Evolutionary conservation across 1,140 invertebrate genomes (phyloP), one percentile per base, ranked within the genome.

Genomic region (Andrena cerasifolii): DNA sequence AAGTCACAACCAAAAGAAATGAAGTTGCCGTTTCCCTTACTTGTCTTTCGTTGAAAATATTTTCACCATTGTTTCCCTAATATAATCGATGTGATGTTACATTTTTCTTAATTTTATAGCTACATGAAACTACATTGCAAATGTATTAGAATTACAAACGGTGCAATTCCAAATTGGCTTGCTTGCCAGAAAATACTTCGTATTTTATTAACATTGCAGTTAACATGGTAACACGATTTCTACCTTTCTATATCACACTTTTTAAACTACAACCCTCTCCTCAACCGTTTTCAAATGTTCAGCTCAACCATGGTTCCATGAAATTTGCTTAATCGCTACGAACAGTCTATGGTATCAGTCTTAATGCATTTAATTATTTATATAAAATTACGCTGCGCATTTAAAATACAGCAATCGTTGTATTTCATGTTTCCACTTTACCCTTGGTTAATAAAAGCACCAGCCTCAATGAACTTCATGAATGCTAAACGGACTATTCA

Each of bases 271-370:
- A 54, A 54, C 26, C 10, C 16, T 24, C 16, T n/a, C n/a, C n/a
- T n/a, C n/a, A n/a, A 33, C 18, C 24, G 14, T 31, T 24, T 14
- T 6, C 33, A 6, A 16, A 54, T 21, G 18, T 40, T 67, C 33
- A 24, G 18, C n/a, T 28, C 0, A 8, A 18, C 28, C 2, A 21
- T 31, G 12, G 28, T 31, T 58, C 18, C 14, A 3, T 53, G 40
- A 58, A 59, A 58, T 33, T 28, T 8, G 24, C 73, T 76, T 68
- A 76, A 68, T 58, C 12, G 12, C 43, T 76, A 76, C 18, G 28
- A 21, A 51, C 73, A 76, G 65, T 76, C 73, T 76, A 76, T 68
- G 54, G 36, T 54, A 76, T 76, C 63, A 76, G 73, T 76, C 73
- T 76, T 68, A 47, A 47, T 67, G 8, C 28, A 49, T 3, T 31